Evolutionary conservation across 2,113 vertebrate species (phyloP).

Genomic region (Chroicocephalus ridibundus): DNA sequence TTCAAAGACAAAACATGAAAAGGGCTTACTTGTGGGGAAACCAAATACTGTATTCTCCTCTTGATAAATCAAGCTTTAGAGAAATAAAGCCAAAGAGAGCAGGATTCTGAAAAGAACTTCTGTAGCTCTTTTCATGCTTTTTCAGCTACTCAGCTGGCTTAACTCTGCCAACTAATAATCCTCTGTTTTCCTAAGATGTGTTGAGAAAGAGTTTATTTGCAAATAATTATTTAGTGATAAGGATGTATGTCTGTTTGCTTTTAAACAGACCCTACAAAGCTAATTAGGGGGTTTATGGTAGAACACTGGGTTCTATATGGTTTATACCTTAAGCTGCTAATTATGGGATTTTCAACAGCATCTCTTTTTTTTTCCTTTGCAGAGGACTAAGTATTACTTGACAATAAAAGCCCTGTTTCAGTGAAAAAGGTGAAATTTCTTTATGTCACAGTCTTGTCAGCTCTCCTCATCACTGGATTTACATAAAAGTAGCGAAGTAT

Average conservation of each 20-base stretch:
- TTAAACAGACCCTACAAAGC: conserved; percentile 27
- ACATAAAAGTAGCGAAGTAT: conserved; percentile 52
- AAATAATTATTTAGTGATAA: conserved; percentile 44
- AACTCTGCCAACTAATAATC: conserved; percentile 37
- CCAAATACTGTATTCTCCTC: conserved; percentile 64
- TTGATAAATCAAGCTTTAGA: conserved; percentile 59
- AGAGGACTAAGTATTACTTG: not conserved
- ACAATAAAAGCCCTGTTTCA: conserved; percentile 41
- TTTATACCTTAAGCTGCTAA: conserved; percentile 37
- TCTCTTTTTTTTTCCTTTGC: conserved; percentile 27
- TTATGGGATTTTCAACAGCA: conserved; percentile 5
- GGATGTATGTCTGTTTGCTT: conserved; percentile 13
- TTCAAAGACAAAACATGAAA: conserved; percentile 75
- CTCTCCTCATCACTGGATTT: conserved; percentile 33
- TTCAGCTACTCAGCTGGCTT: conserved; percentile 45
- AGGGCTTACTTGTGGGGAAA: conserved; percentile 64
- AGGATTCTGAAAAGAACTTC: conserved; percentile 58
- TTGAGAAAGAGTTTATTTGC: conserved; percentile 36
- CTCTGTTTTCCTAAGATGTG: conserved; percentile 36
- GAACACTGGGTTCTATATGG: not conserved
- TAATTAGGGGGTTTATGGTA: conserved; percentile 10
- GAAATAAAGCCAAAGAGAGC: conserved; percentile 59
- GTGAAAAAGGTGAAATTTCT: conserved; percentile 32
- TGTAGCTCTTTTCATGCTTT: conserved; percentile 52
- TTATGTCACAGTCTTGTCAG: conserved; percentile 42